These are phyloP conservation scores for Sorex fumeus DNA, from an alignment of 2,113 vertebrate species.

Conservation along the genomic window DNA sequence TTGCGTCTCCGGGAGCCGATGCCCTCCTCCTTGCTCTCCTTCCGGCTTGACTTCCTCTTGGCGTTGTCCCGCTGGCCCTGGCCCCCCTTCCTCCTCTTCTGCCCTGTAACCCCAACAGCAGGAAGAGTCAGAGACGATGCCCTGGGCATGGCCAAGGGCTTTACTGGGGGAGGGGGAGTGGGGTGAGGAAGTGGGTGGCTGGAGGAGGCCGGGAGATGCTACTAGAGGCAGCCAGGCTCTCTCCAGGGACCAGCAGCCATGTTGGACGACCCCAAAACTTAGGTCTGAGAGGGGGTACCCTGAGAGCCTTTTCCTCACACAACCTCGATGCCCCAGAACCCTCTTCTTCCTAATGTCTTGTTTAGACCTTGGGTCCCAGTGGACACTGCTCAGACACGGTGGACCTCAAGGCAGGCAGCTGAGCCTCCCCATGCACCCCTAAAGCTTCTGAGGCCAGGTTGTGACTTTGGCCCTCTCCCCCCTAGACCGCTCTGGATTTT, in stretches of 20 bases:
- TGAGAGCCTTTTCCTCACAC: neutral
- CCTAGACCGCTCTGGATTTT: neutral
- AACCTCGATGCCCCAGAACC: neutral
- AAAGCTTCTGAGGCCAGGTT: neutral
- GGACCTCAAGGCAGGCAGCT: neutral
- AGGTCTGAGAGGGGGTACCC: neutral
- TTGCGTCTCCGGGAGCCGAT: slow-evolving; percentile 90
- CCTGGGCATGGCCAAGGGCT: neutral
- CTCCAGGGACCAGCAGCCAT: neutral
- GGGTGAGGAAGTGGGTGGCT: neutral
- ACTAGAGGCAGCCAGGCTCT: neutral
- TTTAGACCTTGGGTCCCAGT: neutral
- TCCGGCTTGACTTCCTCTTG: slow-evolving; percentile 87
- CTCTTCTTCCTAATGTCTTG: neutral
- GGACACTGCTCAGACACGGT: neutral
- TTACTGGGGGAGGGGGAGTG: neutral
- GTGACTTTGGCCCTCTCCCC: neutral
- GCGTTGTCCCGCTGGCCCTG: slow-evolving; percentile 87
- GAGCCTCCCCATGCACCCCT: accelerated
- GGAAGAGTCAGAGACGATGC: slow-evolving; percentile 49
- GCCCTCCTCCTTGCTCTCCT: slow-evolving; percentile 89
- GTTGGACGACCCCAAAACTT: neutral
- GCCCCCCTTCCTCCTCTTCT: slow-evolving; percentile 89
- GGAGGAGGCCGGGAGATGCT: neutral
- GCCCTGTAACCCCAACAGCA: slow-evolving; percentile 85